phyloP scores from a whole-genome alignment of 2,113 vertebrate genomes.

The Pontoporia blainvillei region DNA sequence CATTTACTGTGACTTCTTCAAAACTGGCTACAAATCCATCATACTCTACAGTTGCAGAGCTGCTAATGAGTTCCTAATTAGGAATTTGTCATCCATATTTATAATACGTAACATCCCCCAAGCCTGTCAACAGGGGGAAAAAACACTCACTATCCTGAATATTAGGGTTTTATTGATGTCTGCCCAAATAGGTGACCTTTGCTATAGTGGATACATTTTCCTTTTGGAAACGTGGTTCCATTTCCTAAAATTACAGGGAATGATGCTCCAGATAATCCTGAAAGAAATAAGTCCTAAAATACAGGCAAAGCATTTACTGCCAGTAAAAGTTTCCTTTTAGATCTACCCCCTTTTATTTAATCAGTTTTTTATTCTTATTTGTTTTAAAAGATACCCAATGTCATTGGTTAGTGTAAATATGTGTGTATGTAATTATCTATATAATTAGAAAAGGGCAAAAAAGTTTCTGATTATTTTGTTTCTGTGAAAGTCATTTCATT shows the following conservation, averaged over 20 bases:
- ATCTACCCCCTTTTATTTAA: background rate
- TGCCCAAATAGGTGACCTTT: constrained; percentile 51
- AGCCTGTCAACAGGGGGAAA: constrained; percentile 54
- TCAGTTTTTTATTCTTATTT: constrained; percentile 4
- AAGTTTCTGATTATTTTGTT: background rate
- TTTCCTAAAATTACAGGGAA: background rate
- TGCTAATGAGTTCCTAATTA: constrained; percentile 81
- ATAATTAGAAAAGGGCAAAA: background rate
- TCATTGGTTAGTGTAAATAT: background rate
- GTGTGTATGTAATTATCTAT: too few relatives aligned
- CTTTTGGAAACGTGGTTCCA: background rate
- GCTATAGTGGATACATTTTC: background rate
- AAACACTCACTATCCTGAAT: constrained; percentile 34
- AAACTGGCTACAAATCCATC: constrained; percentile 74
- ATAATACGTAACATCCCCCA: constrained; percentile 75
- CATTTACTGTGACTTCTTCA: constrained; percentile 49
- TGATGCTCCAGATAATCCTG: background rate
- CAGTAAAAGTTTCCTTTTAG: background rate
- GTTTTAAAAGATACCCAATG: background rate
- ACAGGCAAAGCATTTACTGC: background rate
- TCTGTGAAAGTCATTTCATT: background rate
- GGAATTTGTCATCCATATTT: constrained; percentile 78
- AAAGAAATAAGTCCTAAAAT: background rate
- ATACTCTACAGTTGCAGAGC: constrained; percentile 65
- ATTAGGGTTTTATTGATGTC: constrained; percentile 27